A percentile compares a stretch with the other conserved stretches of the same genome.
Conservation (phyloP, 2,113 vertebrate genomes). For the Callospermophilus lateralis region DNA sequence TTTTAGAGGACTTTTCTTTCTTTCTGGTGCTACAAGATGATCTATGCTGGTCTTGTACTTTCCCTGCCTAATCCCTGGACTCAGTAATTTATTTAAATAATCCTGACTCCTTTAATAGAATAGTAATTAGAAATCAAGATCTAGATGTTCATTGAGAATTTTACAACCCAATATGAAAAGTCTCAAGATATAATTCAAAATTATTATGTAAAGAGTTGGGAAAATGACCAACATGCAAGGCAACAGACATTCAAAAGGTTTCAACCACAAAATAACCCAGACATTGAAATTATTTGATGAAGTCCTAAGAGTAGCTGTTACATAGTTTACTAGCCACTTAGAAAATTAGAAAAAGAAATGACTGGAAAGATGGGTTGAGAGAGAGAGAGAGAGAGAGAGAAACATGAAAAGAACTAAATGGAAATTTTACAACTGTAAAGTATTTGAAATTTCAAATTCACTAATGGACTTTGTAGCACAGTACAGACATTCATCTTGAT, state of each 20-base stretch:
- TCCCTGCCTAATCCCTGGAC: background rate
- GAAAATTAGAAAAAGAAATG: too few species aligned
- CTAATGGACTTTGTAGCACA: background rate
- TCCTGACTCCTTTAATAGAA: background rate
- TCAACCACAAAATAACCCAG: background rate
- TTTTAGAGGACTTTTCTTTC: background rate
- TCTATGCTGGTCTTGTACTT: background rate
- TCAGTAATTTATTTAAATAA: background rate
- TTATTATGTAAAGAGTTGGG: background rate
- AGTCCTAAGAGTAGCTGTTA: background rate
- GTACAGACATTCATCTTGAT: background rate
- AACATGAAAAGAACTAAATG: background rate
- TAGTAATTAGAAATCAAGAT: background rate
- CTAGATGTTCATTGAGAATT: background rate
- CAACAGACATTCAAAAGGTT: background rate
- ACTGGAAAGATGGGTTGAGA: too few species aligned
- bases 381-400: too few species aligned
- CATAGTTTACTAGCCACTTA: too few species aligned
- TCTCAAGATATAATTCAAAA: background rate
- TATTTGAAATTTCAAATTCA: background rate
- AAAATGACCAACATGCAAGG: background rate
- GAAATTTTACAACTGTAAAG: background rate
- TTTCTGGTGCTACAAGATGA: background rate
- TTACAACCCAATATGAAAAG: background rate
- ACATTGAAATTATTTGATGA: background rate